These are phyloP conservation scores for Hyles vespertilio DNA, from an alignment of 1,140 invertebrate species.

Conservation along the genomic window DNA sequence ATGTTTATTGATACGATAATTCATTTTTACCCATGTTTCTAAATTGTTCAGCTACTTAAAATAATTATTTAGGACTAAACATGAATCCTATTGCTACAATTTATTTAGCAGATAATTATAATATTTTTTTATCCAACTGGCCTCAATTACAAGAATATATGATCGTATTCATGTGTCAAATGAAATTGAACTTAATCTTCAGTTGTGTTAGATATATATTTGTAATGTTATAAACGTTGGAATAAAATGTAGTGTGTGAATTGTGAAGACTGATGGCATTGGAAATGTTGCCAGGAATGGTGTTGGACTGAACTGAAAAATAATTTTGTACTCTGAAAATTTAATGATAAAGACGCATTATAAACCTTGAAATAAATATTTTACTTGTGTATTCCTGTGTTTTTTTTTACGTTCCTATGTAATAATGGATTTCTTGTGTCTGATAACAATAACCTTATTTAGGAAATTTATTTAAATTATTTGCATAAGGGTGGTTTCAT, in stretches of 20 bases:
- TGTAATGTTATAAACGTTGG: not conserved
- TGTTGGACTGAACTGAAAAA: slow-evolving; percentile 14
- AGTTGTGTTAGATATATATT: not conserved
- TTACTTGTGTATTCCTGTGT: slow-evolving; percentile 18
- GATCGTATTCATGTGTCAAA: not conserved
- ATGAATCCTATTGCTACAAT: too few relatives aligned
- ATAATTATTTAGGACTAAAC: too few relatives aligned
- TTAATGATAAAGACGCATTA: slow-evolving; percentile 35
- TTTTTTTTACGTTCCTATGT: not conserved
- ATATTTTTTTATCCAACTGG: too few relatives aligned
- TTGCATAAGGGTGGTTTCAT: too few relatives aligned
- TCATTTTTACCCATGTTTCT: too few relatives aligned
- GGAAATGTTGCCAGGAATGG: slow-evolving; percentile 32
- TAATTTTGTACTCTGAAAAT: slow-evolving; percentile 44
- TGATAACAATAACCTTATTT: too few relatives aligned
- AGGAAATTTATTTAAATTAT: too few relatives aligned
- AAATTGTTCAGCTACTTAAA: too few relatives aligned
- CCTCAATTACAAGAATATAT: too few relatives aligned
- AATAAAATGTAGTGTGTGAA: not conserved
- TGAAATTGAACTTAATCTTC: not conserved
- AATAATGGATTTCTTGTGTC: too few relatives aligned
- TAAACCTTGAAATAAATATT: slow-evolving; percentile 54
- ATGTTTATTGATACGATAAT: too few relatives aligned
- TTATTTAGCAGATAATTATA: too few relatives aligned
- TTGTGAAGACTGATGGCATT: slow-evolving; percentile 39